Percentiles rank a stretch among this genome's conserved stretches.
phyloP scores from a whole-genome alignment of 2,888 invertebrate species.

The Mesoligia furuncula region DNA sequence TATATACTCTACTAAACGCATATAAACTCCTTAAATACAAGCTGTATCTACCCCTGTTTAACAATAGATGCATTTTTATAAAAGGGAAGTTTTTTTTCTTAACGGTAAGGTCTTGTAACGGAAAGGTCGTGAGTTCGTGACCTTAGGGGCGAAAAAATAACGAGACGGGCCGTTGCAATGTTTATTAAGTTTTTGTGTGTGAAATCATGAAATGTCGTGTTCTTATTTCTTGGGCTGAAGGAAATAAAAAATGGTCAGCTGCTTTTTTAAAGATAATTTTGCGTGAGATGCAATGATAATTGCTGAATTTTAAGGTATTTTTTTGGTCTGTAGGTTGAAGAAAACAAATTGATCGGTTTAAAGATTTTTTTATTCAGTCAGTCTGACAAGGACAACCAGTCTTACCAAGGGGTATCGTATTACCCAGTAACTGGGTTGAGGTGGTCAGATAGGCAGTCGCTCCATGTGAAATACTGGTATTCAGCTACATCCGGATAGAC shows the following conservation, averaged over 20 bases:
- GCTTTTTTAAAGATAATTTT: not conserved
- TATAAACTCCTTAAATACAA: constrained; percentile 28
- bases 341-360: constrained; percentile 14
- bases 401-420: too few relatives aligned
- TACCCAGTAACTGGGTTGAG: too few relatives aligned
- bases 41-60: constrained; percentile 37
- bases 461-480: too few relatives aligned
- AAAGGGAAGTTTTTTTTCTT: constrained; percentile 50
- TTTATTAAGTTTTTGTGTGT: constrained; percentile 57
- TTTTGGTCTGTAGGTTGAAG: not conserved
- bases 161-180: constrained; percentile 44
- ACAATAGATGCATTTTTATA: constrained; percentile 56
- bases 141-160: constrained; percentile 47
- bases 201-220: constrained; percentile 41
- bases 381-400: too few relatives aligned
- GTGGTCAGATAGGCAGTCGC: too few relatives aligned
- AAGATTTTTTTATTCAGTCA: not conserved
- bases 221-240: not conserved
- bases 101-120: constrained; percentile 53
- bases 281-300: not conserved
- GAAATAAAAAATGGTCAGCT: constrained; percentile 23
- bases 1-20: constrained; percentile 30
- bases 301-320: too few relatives aligned
- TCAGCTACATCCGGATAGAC: too few relatives aligned
- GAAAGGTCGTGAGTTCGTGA: constrained; percentile 59